Percentiles rank a stretch among this genome's conserved stretches.
phyloP scores from a whole-genome alignment of 1,140 invertebrate genomes.

The Drosophila malerkotliana region DNA sequence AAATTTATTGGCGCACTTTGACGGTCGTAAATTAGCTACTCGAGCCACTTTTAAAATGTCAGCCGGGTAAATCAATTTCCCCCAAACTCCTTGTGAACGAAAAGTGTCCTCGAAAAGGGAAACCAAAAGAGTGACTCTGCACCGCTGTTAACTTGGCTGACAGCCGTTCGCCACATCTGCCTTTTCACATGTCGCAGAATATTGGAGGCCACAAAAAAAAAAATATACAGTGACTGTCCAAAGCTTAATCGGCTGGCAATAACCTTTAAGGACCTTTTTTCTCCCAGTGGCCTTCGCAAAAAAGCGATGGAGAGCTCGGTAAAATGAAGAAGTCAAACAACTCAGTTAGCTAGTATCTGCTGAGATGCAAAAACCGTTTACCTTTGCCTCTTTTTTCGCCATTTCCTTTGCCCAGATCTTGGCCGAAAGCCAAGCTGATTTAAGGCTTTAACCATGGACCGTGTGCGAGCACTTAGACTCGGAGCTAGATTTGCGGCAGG shows the following conservation, averaged over 20 bases:
- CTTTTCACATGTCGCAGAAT: neutral
- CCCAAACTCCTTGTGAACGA: neutral
- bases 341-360: constrained; percentile 57
- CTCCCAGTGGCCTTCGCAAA: constrained; percentile 21
- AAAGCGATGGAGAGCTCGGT: constrained; percentile 42
- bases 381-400: constrained; percentile 18
- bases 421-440: constrained; percentile 67
- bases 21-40: constrained; percentile 73
- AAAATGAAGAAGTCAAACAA: constrained; percentile 75
- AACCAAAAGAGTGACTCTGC: constrained; percentile 24
- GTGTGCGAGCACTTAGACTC: constrained; percentile 37
- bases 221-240: constrained; percentile 6
- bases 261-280: constrained; percentile 44
- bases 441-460: constrained; percentile 58
- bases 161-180: neutral
- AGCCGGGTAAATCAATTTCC: constrained; percentile 67
- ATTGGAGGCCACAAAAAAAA: neutral
- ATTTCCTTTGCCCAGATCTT: constrained; percentile 23
- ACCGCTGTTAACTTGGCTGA: constrained; percentile 15
- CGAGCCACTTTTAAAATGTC: constrained; percentile 55
- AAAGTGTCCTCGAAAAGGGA: constrained; percentile 12
- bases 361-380: constrained; percentile 60
- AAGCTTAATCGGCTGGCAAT: constrained; percentile 31
- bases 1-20: constrained; percentile 77
- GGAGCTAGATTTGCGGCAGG: constrained; percentile 67